Base-by-base conservation (phyloP, 2,888 invertebrate genomes). In the Drosophila affinis region DNA sequence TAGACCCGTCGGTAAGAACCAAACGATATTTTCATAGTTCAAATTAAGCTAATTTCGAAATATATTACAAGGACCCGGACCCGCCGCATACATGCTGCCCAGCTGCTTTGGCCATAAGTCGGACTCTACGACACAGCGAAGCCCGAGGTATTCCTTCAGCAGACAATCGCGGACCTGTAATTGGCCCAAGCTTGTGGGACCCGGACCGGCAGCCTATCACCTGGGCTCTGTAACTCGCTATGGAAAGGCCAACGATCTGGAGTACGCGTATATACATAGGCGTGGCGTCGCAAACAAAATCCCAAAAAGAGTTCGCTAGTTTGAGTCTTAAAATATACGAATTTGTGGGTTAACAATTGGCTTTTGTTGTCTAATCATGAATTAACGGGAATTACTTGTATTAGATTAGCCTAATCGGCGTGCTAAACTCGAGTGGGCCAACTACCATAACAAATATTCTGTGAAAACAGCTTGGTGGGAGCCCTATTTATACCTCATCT, bases 11-110 rank as follows among this genome's bases (percentile, higher is more conserved):
- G 57, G 52, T 51, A 51, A 44, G 7, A 18, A n/a, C 2, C 3
- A 39, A 6, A n/a, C 7, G 7, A 7, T 14, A 0, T 3, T 39
- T 39, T n/a, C 3, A 39, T 39, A 14, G 5, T 27, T 27, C 2
- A 12, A 10, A 6, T n/a, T 9, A 17, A 17, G 29, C 9, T 9
- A n/a, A 27, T 14, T n/a, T 39, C 0, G 9, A n/a, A 14, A 45
- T 59, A 10, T 12, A 17, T 10, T 39, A 17, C 3, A 14, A 72
- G 72, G 72, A 60, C 72, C 72, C 9, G 72, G 72, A 6, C 72
- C 72, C 24, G 72, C 67, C 0, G 75, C 72, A 9, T 72, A 72
- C 14, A 74, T 60, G 12, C 45, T 72, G 18, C 72, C 72, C 18
- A 65, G 75, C n/a, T 56, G 53, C 9, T 65, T 72, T 32, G 72